A percentile compares a stretch with the other conserved stretches of the same genome.
Evolutionary conservation across 1,140 invertebrate species (phyloP).

Genomic region (Magallana gigas): DNA sequence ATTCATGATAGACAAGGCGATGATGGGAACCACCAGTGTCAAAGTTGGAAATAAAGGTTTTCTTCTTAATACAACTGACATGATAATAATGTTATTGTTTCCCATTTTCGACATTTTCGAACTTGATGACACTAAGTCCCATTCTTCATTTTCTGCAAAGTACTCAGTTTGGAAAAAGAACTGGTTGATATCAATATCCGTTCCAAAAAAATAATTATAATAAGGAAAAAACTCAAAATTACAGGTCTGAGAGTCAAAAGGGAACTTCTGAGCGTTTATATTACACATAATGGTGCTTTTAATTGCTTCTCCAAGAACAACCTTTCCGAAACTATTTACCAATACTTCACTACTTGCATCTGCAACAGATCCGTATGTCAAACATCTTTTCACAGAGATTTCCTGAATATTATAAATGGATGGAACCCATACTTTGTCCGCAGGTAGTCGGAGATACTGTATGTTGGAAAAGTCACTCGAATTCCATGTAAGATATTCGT

Average conservation of each 20-base stretch:
- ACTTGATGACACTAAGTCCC: too few relatives aligned
- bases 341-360: not conserved
- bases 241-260: slow-evolving; percentile 45
- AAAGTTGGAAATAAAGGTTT: slow-evolving; percentile 47
- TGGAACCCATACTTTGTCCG: not conserved
- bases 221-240: not conserved
- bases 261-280: slow-evolving; percentile 1
- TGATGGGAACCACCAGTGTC: slow-evolving; percentile 48
- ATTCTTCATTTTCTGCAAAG: too few relatives aligned
- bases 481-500: slow-evolving; percentile 1
- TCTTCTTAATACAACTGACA: not conserved
- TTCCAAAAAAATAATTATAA: slow-evolving; percentile 16
- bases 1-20: slow-evolving; percentile 46
- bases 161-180: too few relatives aligned
- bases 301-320: not conserved
- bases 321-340: not conserved
- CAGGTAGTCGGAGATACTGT: not conserved
- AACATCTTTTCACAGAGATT: not conserved
- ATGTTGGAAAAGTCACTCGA: not conserved
- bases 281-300: not conserved
- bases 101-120: too few relatives aligned
- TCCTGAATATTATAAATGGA: not conserved
- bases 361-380: too few relatives aligned
- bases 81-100: too few relatives aligned
- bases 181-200: not conserved